These are phyloP conservation scores for Drosophila nebulosa DNA, from an alignment of 1,140 invertebrate genomes.

Conservation along the genomic window DNA sequence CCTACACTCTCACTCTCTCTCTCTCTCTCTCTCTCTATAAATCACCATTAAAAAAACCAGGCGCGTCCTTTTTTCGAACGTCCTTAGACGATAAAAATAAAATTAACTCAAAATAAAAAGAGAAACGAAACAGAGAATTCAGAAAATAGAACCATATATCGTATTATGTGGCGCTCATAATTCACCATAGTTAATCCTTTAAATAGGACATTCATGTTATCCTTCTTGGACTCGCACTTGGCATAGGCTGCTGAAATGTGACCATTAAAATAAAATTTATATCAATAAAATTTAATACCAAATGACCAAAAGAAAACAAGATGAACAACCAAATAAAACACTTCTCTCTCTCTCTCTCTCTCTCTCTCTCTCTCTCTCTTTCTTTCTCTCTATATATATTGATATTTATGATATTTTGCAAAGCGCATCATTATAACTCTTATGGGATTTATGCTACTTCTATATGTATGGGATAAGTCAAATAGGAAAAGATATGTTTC, in stretches of 20 bases:
- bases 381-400: too few relatives aligned
- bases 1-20: slow-evolving; percentile 18
- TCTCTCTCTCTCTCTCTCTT: too few relatives aligned
- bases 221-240: slow-evolving; percentile 11
- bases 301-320: neutral
- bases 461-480: neutral
- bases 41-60: slow-evolving; percentile 75
- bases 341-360: slow-evolving; percentile 47
- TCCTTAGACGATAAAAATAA: slow-evolving; percentile 67
- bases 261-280: slow-evolving; percentile 79
- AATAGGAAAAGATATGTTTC: neutral
- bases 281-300: slow-evolving; percentile 65
- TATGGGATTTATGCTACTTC: slow-evolving; percentile 59
- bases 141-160: slow-evolving; percentile 44
- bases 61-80: slow-evolving; percentile 27
- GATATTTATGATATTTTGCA: slow-evolving; percentile 77
- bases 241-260: slow-evolving; percentile 40
- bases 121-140: slow-evolving; percentile 61
- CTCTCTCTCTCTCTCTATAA: slow-evolving; percentile 35
- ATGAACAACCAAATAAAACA: slow-evolving; percentile 2
- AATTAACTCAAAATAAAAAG: slow-evolving; percentile 70
- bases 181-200: slow-evolving; percentile 74
- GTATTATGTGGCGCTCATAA: slow-evolving; percentile 70
- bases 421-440: slow-evolving; percentile 63
- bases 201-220: slow-evolving; percentile 80